Base-by-base conservation (phyloP, 2,113 vertebrate genomes). In the Xerus inauris region DNA sequence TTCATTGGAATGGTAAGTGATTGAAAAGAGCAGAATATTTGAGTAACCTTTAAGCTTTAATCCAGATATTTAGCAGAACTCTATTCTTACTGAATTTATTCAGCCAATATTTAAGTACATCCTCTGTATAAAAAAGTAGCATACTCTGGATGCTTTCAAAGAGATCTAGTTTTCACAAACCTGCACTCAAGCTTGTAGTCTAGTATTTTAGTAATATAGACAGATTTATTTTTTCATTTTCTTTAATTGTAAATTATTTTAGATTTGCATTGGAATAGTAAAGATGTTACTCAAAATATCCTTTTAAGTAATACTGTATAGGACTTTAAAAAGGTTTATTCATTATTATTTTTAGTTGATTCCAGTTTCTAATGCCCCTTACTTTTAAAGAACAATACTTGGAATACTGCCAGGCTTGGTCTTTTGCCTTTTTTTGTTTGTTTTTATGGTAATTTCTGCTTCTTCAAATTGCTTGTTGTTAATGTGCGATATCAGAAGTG, bases 291-390 rank as follows among this genome's bases (percentile, higher is more conserved):
- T 95, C 4, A 85, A 80, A 89, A 57, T 75, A 64, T 65, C 35
- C 40, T n/a, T 85, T 91, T 77, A 86, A 77, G 7, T 87, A 87
- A 42, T 72, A 57, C n/a, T 69, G 59, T 47, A 17, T 20, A 45
- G 35, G 5, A 28, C 26, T 93, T 93, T 71, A 9, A 42, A 89
- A 83, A 62, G 45, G 64, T 47, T 75, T 84, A n/a, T 54, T 93
- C n/a, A 54, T 82, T 64, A 35, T 92, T 94, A 67, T 82, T 94
- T 96, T 91, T 67, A 93, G 47, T 83, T 84, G 75, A 75, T 96
- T 40, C 19, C 14, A 84, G 28, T 81, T 92, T 94, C 54, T 90
- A 47, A 89, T 57, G 19, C 12, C 20, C 3, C 92, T 89, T 87
- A 79, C n/a, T 67, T 95, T 86, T 75, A 73, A 87, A 83, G 69